These are phyloP conservation scores for Clarias batrachus DNA, from an alignment of 2,113 vertebrate genomes.

Conservation along the genomic window DNA sequence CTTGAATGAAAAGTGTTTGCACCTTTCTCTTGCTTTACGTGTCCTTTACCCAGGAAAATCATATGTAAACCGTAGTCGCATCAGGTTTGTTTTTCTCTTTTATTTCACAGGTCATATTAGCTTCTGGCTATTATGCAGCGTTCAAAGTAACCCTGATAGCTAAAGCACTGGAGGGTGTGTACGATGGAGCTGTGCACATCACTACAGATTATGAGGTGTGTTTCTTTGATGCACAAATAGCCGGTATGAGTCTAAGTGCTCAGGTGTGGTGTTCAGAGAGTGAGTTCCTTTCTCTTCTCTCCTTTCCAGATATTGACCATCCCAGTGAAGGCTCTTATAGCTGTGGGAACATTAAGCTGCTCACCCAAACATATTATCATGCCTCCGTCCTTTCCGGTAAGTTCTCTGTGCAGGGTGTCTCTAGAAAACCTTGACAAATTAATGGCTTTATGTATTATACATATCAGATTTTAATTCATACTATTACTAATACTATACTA, in stretches of 20 bases:
- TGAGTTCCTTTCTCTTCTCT: neutral
- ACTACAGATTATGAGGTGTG: conserved; percentile 95
- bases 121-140: conserved; percentile 89
- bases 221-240: neutral
- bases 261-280: neutral
- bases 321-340: conserved; percentile 85
- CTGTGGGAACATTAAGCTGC: conserved; percentile 82
- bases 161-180: conserved; percentile 87
- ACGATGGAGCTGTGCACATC: conserved; percentile 93
- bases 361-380: conserved; percentile 82
- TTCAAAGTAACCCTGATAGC: conserved; percentile 90
- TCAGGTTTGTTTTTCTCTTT: conserved; percentile 6
- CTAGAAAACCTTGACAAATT: neutral
- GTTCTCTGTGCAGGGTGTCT: conserved; percentile 40
- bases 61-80: conserved; percentile 1
- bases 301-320: conserved; percentile 81
- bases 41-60: conserved; percentile 23
- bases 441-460: neutral
- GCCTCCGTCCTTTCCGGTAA: conserved; percentile 85
- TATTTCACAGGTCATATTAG: conserved; percentile 81
- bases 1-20: neutral
- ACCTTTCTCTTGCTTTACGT: neutral
- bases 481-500: neutral
- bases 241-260: neutral
- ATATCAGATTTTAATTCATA: neutral